These are phyloP conservation scores for Lamellibrachia satsuma DNA, from an alignment of 2,888 invertebrate genomes.

Conservation along the genomic window DNA sequence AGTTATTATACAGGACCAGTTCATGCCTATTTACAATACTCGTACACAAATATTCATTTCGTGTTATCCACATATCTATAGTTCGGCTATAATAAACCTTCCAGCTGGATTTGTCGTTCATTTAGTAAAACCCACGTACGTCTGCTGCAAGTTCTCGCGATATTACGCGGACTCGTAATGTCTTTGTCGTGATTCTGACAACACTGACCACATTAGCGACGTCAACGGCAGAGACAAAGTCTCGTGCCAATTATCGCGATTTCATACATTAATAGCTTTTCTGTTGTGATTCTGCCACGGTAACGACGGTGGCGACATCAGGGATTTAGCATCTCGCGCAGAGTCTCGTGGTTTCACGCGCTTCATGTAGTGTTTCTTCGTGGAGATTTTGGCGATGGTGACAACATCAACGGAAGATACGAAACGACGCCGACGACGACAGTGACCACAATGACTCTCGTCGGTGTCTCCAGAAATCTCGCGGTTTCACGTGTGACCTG, in stretches of 20 bases:
- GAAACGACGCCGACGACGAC: neutral
- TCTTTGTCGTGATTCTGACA: neutral
- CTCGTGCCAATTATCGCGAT: neutral
- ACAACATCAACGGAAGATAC: neutral
- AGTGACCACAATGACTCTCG: neutral
- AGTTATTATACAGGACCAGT: slow-evolving; percentile 9
- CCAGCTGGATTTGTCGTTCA: neutral
- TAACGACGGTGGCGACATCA: neutral
- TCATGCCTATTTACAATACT: slow-evolving; percentile 4
- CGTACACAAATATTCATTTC: neutral
- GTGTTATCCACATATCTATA: neutral
- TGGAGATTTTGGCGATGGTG: neutral
- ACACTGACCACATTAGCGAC: neutral
- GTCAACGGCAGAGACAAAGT: neutral
- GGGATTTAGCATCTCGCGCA: neutral
- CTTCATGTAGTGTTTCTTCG: neutral
- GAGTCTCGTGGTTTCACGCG: neutral
- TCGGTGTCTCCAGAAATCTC: too few species aligned
- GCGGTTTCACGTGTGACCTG: neutral
- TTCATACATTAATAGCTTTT: neutral
- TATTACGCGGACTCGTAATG: neutral
- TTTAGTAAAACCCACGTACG: neutral
- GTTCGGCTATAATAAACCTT: neutral
- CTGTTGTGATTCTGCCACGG: neutral
- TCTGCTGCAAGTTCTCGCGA: neutral